phyloP scores from a whole-genome alignment of 2,888 invertebrate genomes.

The Dynastes hyllus region DNA sequence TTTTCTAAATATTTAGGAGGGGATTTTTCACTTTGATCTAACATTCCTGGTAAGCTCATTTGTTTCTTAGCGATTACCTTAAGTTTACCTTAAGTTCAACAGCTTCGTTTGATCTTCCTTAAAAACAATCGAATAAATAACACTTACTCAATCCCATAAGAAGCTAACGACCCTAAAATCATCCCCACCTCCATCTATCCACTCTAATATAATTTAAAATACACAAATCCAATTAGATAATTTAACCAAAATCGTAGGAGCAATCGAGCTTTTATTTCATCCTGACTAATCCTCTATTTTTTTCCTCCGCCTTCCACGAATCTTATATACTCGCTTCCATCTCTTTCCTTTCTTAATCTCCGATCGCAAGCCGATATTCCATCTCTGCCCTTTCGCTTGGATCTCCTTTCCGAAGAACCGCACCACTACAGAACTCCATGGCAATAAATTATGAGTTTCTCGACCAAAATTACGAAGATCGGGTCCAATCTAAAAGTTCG shows the following conservation, averaged over 20 bases:
- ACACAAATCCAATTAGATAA: slow-evolving; percentile 44
- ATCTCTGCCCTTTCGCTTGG: background rate
- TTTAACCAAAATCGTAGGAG: slow-evolving; percentile 35
- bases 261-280: slow-evolving; percentile 39
- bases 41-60: no score
- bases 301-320: slow-evolving; percentile 11
- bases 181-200: background rate
- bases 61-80: no score
- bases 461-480: slow-evolving; percentile 69
- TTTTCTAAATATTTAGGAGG: no score
- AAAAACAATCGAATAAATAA: slow-evolving; percentile 27
- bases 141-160: background rate
- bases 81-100: no score
- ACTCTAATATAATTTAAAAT: slow-evolving; percentile 36
- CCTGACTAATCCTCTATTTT: background rate
- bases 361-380: background rate
- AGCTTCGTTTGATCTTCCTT: no score
- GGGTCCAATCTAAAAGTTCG: slow-evolving; percentile 69
- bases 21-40: no score
- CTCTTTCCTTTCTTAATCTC: background rate
- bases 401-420: background rate
- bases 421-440: slow-evolving; percentile 4
- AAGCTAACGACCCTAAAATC: slow-evolving; percentile 22
- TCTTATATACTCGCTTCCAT: background rate
- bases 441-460: slow-evolving; percentile 69